Evolutionary conservation across 2,888 invertebrate species (phyloP), one percentile per base, ranked within the genome.

Genomic region (Seladonia tumulorum): DNA sequence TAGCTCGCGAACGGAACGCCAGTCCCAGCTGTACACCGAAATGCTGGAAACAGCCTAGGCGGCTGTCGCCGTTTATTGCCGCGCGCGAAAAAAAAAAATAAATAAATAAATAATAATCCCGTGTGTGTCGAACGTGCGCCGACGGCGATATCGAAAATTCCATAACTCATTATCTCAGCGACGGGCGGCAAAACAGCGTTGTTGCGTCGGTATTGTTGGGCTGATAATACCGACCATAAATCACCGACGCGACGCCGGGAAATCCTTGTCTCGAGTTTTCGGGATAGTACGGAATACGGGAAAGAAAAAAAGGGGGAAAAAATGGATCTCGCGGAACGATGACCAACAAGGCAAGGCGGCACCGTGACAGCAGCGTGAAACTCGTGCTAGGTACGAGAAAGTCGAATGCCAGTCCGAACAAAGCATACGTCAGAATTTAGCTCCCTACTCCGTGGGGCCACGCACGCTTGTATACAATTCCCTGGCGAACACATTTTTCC

Each of bases 351-450:
- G 79, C 79, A 87, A 85, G 42, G 81, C 76, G 81, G 81, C 79
- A 86, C 81, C 86, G 81, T 86, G 86, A 80, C 86, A 86, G 74
- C 80, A 87, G 84, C 83, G 88, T 79, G 88, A 89, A 86, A 79
- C 86, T 85, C 82, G 86, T 77, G 88, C 86, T 86, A 86, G 87
- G 83, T 79, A 86, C 87, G 87, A 86, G 89, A 89, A 89, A 89
- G 89, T 86, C 82, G 86, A 78, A 83, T 81, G 76, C 79, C 77
- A 83, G 63, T 70, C 49, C 79, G 81, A 87, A 87, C 87, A 88
- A 89, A 87, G 86, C 83, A 76, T 79, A 87, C 81, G 86, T 87
- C 86, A 86, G 81, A 87, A 83, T 86, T 81, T 86, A 76, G 63
- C 76, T 81, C 79, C 76, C 86, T 80, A 74, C 82, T 78, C 63